phyloP scores from a whole-genome alignment of 2,888 invertebrate species.

The Parnassius smintheus region DNA sequence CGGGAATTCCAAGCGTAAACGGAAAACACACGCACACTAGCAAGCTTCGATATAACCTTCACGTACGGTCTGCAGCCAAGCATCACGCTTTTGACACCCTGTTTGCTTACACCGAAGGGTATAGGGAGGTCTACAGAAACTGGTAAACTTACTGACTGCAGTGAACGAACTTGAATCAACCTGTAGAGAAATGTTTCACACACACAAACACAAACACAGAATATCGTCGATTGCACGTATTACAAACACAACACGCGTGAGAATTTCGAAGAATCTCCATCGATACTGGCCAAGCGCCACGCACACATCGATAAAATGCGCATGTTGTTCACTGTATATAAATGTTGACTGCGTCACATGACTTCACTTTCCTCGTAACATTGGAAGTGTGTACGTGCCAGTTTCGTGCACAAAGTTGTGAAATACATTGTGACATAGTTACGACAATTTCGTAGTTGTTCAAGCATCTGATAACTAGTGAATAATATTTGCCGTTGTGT shows the following conservation, averaged over 20 bases:
- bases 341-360: slow-evolving; percentile 35
- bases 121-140: slow-evolving; percentile 36
- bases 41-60: slow-evolving; percentile 26
- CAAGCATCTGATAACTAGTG: slow-evolving; percentile 35
- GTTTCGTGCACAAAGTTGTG: slow-evolving; percentile 55
- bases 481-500: slow-evolving; percentile 35
- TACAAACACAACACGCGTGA: slow-evolving; percentile 42
- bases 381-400: slow-evolving; percentile 50
- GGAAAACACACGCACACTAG: slow-evolving; percentile 39
- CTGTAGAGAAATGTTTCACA: slow-evolving; percentile 43
- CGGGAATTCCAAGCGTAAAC: slow-evolving; percentile 43
- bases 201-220: slow-evolving; percentile 38
- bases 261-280: slow-evolving; percentile 64
- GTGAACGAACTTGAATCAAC: slow-evolving; percentile 29
- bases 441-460: slow-evolving; percentile 31
- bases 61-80: slow-evolving; percentile 26
- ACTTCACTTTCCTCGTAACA: slow-evolving; percentile 50
- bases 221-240: slow-evolving; percentile 33
- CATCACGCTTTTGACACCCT: slow-evolving; percentile 39
- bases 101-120: slow-evolving; percentile 33
- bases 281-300: slow-evolving; percentile 45
- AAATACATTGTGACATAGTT: slow-evolving; percentile 74
- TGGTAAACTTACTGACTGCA: slow-evolving; percentile 51
- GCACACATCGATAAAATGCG: slow-evolving; percentile 52
- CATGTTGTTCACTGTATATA: slow-evolving; percentile 40